Base-by-base conservation (phyloP, 2,888 invertebrate species). In the Brassicogethes aeneus region DNA sequence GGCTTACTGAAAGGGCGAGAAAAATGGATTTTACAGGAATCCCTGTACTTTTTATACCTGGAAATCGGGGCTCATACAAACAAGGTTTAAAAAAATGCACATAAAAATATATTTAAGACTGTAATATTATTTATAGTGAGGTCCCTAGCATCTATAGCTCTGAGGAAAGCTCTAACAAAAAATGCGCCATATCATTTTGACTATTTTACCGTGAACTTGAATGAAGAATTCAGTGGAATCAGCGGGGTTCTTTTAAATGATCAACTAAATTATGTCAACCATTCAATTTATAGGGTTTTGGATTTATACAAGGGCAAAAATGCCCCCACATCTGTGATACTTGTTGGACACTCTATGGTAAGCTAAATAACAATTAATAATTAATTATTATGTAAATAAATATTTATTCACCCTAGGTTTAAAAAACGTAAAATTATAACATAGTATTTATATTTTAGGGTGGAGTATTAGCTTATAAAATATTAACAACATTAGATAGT, bases 271-370 rank as follows among this genome's bases (percentile, higher is more conserved):
- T 91, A 81, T 70, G 78, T 84, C 17, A 75, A 79, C 34, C 68
- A 74, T 35, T 82, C 84, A 46, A 76, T 95, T 40, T 66, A 76
- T 38, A 76, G 76, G 52, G 84, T 95, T 56, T 69, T 91, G 41
- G 73, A 76, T 38, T 68, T 95, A 33, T 96, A 96, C 46, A 48
- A 52, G 39, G 44, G 46, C 36, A 49, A 47, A 31, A 42, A 48
- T 37, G 44, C 48, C 32, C 82, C 76, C 1, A 68, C 64, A 16
- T 73, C 76, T 34, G 79, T 97, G 12, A 75, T 94, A 34, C 63
- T 97, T 1, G 81, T 96, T 61, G 96, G 94, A 3, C 96, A 97
- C 73, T 97, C 96, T 5, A 93, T 96, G 90, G 90, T 88, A 69
- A 69, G 70, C 54, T n/a, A 33, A 17, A 14, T 37, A 7, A 23